A percentile compares a stretch with the other conserved stretches of the same genome.
These are phyloP conservation scores for Lasius fuliginosus DNA, from an alignment of 2,888 invertebrate species.

Conservation along the genomic window DNA sequence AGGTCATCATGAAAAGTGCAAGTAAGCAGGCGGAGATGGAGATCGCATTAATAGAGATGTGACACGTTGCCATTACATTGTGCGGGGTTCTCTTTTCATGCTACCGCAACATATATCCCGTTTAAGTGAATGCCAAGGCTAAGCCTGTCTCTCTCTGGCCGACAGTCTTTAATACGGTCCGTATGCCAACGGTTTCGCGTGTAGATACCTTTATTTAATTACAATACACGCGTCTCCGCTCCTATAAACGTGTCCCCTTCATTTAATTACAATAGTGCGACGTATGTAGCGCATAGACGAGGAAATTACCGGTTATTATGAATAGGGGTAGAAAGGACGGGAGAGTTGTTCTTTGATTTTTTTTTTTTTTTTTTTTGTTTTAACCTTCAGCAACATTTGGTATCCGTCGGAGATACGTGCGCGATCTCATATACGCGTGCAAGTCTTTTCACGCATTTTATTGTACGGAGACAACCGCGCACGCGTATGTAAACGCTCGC, in stretches of 20 bases:
- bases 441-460: constrained; percentile 50
- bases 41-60: constrained; percentile 56
- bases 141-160: constrained; percentile 33
- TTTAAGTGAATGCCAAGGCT: constrained; percentile 52
- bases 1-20: constrained; percentile 56
- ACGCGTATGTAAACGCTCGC: constrained; percentile 27
- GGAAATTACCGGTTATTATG: constrained; percentile 83
- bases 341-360: constrained; percentile 46
- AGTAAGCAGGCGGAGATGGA: constrained; percentile 50
- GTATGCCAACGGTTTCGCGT: constrained; percentile 50
- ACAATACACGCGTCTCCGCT: constrained; percentile 53
- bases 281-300: constrained; percentile 75
- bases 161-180: constrained; percentile 38
- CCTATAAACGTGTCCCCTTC: constrained; percentile 74
- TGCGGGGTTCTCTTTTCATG: constrained; percentile 38
- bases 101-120: constrained; percentile 44
- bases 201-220: constrained; percentile 51
- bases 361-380: constrained; percentile 74
- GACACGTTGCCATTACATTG: constrained; percentile 54
- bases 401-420: constrained; percentile 71
- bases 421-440: constrained; percentile 53
- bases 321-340: constrained; percentile 67
- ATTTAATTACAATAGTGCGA: constrained; percentile 83
- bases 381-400: constrained; percentile 83
- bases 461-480: constrained; percentile 34